Evolutionary conservation across 2,113 vertebrate species (phyloP).

Genomic region (Galbula dea): DNA sequence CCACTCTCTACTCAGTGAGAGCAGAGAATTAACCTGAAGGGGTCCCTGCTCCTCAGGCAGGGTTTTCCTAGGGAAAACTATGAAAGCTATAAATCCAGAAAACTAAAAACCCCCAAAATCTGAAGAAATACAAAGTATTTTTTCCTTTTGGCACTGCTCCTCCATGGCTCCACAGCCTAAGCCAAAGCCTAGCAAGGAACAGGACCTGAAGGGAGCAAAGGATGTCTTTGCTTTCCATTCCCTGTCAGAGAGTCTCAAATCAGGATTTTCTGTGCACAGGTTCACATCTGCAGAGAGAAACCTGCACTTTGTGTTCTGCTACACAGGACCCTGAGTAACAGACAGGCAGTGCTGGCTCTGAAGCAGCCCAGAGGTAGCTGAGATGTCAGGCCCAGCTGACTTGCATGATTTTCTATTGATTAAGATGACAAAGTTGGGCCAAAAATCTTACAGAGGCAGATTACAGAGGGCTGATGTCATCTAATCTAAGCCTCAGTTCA

Average conservation of each 20-base stretch:
- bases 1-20: background rate
- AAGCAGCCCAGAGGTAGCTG: background rate
- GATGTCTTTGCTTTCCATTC: background rate
- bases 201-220: fast-evolving
- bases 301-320: background rate
- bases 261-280: background rate
- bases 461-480: conserved; percentile 50
- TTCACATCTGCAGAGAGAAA: background rate
- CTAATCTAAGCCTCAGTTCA: conserved; percentile 44
- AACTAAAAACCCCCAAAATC: background rate
- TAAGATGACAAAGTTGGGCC: conserved; percentile 52
- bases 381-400: conserved; percentile 37
- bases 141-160: background rate
- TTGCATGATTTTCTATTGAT: conserved; percentile 61
- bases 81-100: background rate
- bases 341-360: conserved; percentile 39
- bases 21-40: background rate
- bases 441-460: conserved; percentile 26
- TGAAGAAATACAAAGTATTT: background rate
- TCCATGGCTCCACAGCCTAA: background rate
- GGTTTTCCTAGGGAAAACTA: background rate
- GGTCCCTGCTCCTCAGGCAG: background rate
- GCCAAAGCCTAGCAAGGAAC: background rate
- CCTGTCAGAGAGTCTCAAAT: background rate
- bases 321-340: background rate